Evolutionary conservation across 1,140 invertebrate species (phyloP).

Genomic region (Leptoteleia sp.): DNA sequence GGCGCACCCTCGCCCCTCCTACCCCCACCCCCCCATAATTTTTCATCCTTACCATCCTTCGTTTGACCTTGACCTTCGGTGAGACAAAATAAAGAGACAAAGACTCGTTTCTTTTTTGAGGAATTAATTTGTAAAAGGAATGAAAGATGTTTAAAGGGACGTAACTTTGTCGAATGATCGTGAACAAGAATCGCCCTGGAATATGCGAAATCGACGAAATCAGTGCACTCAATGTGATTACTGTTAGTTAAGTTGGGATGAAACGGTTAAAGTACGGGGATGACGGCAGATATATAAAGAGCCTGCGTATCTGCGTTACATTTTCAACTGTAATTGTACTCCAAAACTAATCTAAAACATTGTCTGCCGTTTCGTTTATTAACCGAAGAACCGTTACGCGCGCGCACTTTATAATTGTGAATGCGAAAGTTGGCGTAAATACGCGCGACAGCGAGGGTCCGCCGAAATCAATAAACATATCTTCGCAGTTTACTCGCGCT

Average conservation of each 20-base stretch:
- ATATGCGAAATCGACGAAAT: no score
- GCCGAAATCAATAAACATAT: not conserved
- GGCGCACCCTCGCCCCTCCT: not conserved
- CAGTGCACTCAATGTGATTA: constrained; percentile 13
- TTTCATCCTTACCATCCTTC: no score
- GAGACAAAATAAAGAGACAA: no score
- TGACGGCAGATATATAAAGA: constrained; percentile 17
- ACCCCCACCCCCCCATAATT: no score
- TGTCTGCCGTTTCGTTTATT: constrained; percentile 30
- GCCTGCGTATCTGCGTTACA: constrained; percentile 2
- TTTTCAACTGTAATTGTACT: constrained; percentile 16
- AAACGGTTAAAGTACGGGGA: constrained; percentile 9
- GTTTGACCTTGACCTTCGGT: no score
- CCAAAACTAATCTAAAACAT: constrained; percentile 6
- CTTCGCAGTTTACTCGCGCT: not conserved
- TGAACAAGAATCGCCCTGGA: no score
- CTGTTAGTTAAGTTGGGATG: constrained; percentile 8
- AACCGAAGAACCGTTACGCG: constrained; percentile 15
- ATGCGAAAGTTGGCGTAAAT: no score
- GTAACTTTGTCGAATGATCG: no score
- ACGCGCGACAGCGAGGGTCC: not conserved
- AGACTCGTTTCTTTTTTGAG: no score
- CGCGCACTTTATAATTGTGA: constrained; percentile 8
- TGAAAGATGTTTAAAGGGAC: no score
- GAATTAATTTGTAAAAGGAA: no score